phyloP scores from a whole-genome alignment of 1,140 invertebrate genomes.

The Galleria mellonella region DNA sequence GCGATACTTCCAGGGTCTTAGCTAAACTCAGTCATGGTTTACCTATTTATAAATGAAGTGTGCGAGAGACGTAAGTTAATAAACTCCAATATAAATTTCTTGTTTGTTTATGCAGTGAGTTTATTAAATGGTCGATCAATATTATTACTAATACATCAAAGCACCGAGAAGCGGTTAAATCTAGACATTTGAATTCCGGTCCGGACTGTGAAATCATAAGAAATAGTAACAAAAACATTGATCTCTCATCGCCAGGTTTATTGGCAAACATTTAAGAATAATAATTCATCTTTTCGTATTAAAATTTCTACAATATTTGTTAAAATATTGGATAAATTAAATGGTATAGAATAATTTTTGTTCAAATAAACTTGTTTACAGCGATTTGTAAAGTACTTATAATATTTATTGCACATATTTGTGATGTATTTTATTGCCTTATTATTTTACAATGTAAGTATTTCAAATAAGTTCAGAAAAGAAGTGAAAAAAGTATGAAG shows the following conservation, averaged over 20 bases:
- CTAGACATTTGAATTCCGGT: background rate
- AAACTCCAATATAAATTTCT: constrained; percentile 24
- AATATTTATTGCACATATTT: no score
- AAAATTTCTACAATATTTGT: no score
- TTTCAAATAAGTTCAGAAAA: no score
- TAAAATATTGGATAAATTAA: no score
- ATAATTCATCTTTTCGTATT: no score
- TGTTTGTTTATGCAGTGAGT: constrained; percentile 35
- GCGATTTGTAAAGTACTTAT: no score
- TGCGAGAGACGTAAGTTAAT: constrained; percentile 24
- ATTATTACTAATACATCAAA: constrained; percentile 52
- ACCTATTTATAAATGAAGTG: constrained; percentile 26
- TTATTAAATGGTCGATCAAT: constrained; percentile 35
- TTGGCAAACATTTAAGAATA: no score
- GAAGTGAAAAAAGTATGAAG: no score
- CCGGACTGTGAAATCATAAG: background rate
- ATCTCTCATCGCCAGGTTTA: background rate
- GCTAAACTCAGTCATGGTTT: background rate
- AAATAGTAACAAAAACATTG: constrained; percentile 2
- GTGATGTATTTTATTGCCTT: no score
- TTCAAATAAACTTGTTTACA: no score
- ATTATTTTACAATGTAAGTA: no score
- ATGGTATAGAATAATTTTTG: no score
- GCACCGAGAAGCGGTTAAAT: constrained; percentile 4
- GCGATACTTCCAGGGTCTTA: background rate